Base-by-base conservation (phyloP, 1,140 invertebrate species). In the Scaptomyza pallida region DNA sequence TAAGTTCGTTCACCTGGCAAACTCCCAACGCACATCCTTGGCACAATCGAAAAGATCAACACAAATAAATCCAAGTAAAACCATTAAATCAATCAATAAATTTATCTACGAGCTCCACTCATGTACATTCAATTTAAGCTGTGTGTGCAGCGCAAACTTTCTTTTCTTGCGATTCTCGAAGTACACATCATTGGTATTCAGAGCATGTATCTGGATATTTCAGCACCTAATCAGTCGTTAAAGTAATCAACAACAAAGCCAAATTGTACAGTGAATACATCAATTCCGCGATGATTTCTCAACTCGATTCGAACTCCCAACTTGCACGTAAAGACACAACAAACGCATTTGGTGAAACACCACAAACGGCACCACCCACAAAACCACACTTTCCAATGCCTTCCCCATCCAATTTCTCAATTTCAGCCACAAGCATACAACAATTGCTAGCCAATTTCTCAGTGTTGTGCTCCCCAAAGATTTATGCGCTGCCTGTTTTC, bases 211-310 rank as follows among this genome's bases (percentile, higher is more conserved):
- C 40, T 57, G 26, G 56, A 59, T 65, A 63, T 71, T 71, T 71
- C 68, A 47, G 61, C 68, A 71, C 68, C 68, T 71, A 71, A 71
- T 65, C 68, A 65, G 63, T 71, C 68, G 61, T 71, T 71, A 63
- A 57, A 71, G 68, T 71, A 71, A 71, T 71, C 68, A 71, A 71
- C 61, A 65, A 71, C 68, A 59, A 71, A 71, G 68, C 61, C 68
- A 65, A 64, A 70, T 70, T 70, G 67, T 64, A 64, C 67, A n/a
- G n/a, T n/a, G 67, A 70, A 71, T 63, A 71, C 68, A 71, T 71
- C 61, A 64, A 71, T 65, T 57, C 62, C 62, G 61, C 68, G 60
- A 72, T 72, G 69, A 72, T 67, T 67, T 72, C 62, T 67, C 59
- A 69, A 62, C 65, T 69, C 19, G 15, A 15, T 19, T 51, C 9